Percentiles rank a stretch among this genome's conserved stretches.
phyloP scores from a whole-genome alignment of 2,888 invertebrate species.

The Lamproptera curius region DNA sequence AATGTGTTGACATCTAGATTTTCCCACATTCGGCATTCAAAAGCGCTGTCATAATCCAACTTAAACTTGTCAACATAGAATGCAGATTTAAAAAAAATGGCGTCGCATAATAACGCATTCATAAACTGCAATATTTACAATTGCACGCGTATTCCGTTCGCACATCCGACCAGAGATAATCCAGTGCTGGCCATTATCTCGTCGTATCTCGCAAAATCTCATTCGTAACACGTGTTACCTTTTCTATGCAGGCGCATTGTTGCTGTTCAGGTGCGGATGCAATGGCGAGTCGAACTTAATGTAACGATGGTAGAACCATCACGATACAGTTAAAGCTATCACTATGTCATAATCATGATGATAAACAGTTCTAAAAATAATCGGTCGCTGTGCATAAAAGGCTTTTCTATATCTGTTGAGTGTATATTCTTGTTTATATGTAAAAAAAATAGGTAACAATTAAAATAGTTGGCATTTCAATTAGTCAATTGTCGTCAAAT shows the following conservation, averaged over 20 bases:
- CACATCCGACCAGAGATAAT: constrained; percentile 48
- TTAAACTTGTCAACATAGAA: not conserved
- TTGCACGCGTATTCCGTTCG: constrained; percentile 17
- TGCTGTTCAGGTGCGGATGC: constrained; percentile 36
- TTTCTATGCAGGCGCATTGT: constrained; percentile 55
- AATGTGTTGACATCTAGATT: no score
- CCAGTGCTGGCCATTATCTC: constrained; percentile 39
- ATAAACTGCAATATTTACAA: constrained; percentile 3
- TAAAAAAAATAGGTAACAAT: no score
- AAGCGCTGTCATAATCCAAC: not conserved
- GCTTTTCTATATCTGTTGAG: no score
- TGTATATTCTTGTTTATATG: no score
- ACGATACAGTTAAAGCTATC: no score
- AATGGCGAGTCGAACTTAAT: no score
- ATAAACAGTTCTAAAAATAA: no score
- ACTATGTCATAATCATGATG: no score
- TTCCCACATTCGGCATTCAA: not conserved
- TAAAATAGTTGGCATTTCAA: no score
- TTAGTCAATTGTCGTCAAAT: no score
- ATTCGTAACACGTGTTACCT: constrained; percentile 65
- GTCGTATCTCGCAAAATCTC: constrained; percentile 33
- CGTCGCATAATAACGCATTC: not conserved
- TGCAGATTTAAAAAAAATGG: not conserved
- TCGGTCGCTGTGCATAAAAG: no score
- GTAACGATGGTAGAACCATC: no score